These are phyloP conservation scores for Plumapathes pennacea DNA, from an alignment of 92 coral and sea anemone species.

Conservation along the genomic window DNA sequence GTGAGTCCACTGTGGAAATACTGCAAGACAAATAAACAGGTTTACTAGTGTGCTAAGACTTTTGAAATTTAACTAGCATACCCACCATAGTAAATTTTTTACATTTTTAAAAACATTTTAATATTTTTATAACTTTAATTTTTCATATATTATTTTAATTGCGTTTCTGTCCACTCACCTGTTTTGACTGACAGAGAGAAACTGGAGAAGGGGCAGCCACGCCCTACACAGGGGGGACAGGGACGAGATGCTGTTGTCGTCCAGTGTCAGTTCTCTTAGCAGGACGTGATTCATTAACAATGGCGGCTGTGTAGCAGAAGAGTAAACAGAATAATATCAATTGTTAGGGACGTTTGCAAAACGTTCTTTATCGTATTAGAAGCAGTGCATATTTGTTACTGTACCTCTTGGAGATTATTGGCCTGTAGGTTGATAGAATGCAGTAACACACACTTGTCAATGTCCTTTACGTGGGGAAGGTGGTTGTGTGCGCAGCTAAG, in stretches of 20 bases:
- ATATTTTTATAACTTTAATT: background rate
- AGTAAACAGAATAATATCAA: background rate
- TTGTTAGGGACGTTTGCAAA: background rate
- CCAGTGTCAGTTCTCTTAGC: conserved; percentile 71
- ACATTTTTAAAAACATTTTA: too few relatives aligned
- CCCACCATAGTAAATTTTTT: too few relatives aligned
- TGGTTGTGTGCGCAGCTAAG: conserved; percentile 79
- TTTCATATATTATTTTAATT: background rate
- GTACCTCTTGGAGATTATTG: conserved; percentile 87
- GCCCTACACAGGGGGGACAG: conserved; percentile 57
- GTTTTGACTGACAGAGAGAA: conserved; percentile 77
- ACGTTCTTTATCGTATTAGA: too few relatives aligned
- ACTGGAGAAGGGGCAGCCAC: conserved; percentile 86
- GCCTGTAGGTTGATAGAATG: conserved; percentile 70
- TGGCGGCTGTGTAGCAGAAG: conserved; percentile 62
- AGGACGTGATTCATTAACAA: conserved; percentile 65
- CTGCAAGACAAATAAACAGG: conserved; percentile 20
- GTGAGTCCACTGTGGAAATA: conserved; percentile 61
- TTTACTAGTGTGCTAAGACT: background rate
- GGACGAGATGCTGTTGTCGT: conserved; percentile 91
- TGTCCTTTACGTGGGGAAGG: conserved; percentile 66
- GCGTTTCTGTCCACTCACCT: conserved; percentile 38
- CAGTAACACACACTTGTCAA: conserved; percentile 74
- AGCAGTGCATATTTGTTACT: too few relatives aligned
- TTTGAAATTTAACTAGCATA: too few relatives aligned